Conservation (phyloP, 2,113 vertebrate genomes). For the Caloenas nicobarica region DNA sequence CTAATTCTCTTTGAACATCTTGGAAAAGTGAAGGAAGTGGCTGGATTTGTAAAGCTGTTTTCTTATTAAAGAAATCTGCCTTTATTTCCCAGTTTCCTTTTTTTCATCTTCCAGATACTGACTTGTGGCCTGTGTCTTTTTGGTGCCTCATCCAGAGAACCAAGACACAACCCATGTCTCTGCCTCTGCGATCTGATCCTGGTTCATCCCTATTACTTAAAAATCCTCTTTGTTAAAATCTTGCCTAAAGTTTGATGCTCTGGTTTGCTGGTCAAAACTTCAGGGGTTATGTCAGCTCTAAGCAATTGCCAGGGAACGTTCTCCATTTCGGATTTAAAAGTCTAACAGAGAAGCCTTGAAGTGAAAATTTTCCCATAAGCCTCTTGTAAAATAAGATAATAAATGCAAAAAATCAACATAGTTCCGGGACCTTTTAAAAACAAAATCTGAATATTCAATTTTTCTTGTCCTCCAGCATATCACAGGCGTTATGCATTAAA, state of each 20-base stretch:
- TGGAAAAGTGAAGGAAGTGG: background rate
- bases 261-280: background rate
- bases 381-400: background rate
- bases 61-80: background rate
- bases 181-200: background rate
- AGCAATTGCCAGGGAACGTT: background rate
- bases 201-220: background rate
- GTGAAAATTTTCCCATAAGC: background rate
- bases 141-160: background rate
- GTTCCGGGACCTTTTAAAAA: background rate
- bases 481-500: background rate
- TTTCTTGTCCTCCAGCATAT: background rate
- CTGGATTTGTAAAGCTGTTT: background rate
- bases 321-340: background rate
- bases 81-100: background rate
- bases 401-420: background rate
- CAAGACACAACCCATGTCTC: background rate
- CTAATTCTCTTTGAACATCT: background rate
- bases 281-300: background rate
- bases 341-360: background rate
- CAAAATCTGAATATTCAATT: background rate
- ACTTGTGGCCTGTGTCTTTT: background rate
- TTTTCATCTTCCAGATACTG: background rate
- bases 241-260: background rate
- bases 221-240: background rate